Evolutionary conservation across 2,797 vertebrate species (phyloP).

Genomic region (Gymnoscopelus braueri): DNA sequence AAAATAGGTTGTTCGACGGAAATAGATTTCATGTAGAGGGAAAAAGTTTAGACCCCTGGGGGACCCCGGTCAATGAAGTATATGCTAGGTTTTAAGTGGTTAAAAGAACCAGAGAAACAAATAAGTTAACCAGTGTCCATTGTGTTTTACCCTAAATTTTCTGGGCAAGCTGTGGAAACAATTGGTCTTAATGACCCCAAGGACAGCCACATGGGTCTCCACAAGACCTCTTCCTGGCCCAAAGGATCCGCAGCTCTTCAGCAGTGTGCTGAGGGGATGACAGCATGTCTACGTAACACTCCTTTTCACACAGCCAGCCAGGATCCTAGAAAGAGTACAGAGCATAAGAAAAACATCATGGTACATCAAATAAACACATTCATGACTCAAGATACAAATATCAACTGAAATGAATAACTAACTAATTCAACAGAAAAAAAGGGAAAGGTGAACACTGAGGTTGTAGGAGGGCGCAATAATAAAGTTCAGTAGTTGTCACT

Average conservation of each 20-base stretch:
- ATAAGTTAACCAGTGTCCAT: conserved; percentile 12
- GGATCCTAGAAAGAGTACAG: conserved; percentile 81
- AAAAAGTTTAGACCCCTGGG: no score
- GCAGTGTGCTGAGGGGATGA: conserved; percentile 94
- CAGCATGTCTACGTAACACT: conserved; percentile 91
- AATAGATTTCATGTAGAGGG: no score
- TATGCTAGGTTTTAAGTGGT: no score
- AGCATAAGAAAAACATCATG: neutral
- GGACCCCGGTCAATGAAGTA: no score
- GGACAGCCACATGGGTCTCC: conserved; percentile 92
- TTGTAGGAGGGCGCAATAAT: no score
- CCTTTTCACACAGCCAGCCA: conserved; percentile 95
- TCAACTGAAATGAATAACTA: no score
- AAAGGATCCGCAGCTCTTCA: conserved; percentile 86
- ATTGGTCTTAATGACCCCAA: conserved; percentile 62
- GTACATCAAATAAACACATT: no score
- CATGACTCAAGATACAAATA: no score
- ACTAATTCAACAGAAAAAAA: no score
- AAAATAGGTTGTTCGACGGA: no score
- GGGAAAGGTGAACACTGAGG: no score
- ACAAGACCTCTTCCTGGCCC: conserved; percentile 86
- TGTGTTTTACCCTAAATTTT: conserved; percentile 44
- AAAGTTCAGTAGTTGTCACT: no score
- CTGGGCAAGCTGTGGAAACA: conserved; percentile 7
- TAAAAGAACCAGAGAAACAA: conserved; percentile 14